Evolutionary conservation across 2,888 invertebrate genomes (phyloP), one percentile per base, ranked within the genome.

Genomic region (Ophonus ardosiacus): DNA sequence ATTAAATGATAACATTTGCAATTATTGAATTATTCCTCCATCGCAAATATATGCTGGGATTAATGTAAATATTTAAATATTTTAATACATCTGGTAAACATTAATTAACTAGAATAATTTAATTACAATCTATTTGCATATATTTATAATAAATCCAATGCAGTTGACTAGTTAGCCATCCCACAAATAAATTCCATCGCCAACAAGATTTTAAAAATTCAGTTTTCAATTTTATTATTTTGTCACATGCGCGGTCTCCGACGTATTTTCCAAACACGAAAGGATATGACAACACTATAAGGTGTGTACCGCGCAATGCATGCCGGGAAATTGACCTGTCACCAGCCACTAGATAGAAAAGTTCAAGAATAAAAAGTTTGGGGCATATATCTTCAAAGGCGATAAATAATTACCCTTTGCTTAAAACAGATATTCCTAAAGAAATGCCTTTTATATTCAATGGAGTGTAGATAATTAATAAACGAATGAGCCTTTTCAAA

Each of bases 311-410:
- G 61, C 24, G 78, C 78, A 78, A 43, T 78, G 84, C 63, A 63
- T 76, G 78, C 78, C 74, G 83, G 84, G 84, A 84, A 84, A 84
- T 84, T 84, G 84, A 84, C 78, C 84, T 84, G 84, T 84, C 84
- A 84, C 24, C 84, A 78, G 78, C 84, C 84, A 51, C 43, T 51
- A 51, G 43, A 51, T 51, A 51, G 43, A 51, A 51, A 51, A 51
- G 43, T 51, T 51, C 43, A 51, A 51, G 13, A 51, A 51, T 51
- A 51, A 51, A 51, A 51, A 8, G 8, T 13, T 13, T 1, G 2
- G 2, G 43, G 10, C 3, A 31, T 51, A 13, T 51, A 13, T 51
- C 43, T 51, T 51, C 31, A 51, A 51, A 51, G 43, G 43, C 13
- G 7, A 51, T 51, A 51, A 51, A 51, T 51, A 51, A 51, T 51